phyloP scores from a whole-genome alignment of 1,140 invertebrate genomes.

The Drosophila malerkotliana region DNA sequence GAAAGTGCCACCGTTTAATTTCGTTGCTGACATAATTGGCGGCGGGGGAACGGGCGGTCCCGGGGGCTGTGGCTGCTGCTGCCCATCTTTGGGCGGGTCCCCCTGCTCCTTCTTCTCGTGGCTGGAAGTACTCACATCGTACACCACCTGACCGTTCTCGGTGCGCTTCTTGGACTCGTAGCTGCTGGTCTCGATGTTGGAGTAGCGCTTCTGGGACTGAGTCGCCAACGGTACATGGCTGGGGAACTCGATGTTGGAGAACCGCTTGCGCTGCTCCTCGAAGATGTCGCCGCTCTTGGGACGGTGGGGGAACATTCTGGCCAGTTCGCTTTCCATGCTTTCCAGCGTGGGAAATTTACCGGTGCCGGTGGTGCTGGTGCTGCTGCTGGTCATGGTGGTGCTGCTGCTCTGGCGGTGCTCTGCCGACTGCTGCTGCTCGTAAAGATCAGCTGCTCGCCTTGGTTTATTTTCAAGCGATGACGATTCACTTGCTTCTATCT shows the following conservation, averaged over 20 bases:
- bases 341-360: slow-evolving; percentile 55
- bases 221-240: slow-evolving; percentile 9
- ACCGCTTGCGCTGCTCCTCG: slow-evolving; percentile 71
- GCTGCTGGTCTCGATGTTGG: slow-evolving; percentile 79
- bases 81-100: slow-evolving; percentile 13
- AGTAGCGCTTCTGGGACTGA: slow-evolving; percentile 65
- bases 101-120: slow-evolving; percentile 58
- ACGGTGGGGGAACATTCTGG: slow-evolving; percentile 62
- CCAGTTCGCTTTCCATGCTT: slow-evolving; percentile 73
- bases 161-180: slow-evolving; percentile 73
- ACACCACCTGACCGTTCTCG: slow-evolving; percentile 79
- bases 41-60: slow-evolving; percentile 66
- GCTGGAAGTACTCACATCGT: slow-evolving; percentile 62
- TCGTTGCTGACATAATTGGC: slow-evolving; percentile 82
- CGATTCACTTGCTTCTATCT: slow-evolving; percentile 42
- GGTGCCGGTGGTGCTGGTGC: slow-evolving; percentile 5
- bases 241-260: slow-evolving; percentile 72
- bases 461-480: slow-evolving; percentile 82
- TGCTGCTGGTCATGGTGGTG: slow-evolving; percentile 43
- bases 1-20: slow-evolving; percentile 79
- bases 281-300: slow-evolving; percentile 66
- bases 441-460: slow-evolving; percentile 53
- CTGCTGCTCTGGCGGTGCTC: slow-evolving; percentile 44
- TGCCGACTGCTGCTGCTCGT: slow-evolving; percentile 36
- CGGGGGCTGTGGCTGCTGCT: background rate